These are phyloP conservation scores for Acholoe squamosa DNA, from an alignment of 2,888 invertebrate genomes.

Conservation along the genomic window DNA sequence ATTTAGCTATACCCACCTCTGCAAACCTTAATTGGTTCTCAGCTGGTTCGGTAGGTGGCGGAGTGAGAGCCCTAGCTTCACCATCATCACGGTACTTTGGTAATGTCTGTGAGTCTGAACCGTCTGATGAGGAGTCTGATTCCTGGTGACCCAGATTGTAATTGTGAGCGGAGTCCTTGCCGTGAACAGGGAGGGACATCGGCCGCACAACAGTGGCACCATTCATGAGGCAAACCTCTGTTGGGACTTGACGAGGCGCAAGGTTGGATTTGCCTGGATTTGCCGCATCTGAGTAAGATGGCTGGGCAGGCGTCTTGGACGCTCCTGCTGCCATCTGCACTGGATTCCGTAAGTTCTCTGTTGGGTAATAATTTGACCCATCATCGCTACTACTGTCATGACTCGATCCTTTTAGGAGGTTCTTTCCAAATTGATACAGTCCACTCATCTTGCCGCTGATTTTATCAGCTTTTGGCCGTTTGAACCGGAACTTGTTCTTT, in stretches of 20 bases:
- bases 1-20: slow-evolving; percentile 73
- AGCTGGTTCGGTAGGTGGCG: slow-evolving; percentile 49
- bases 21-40: slow-evolving; percentile 69
- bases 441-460: slow-evolving; percentile 50
- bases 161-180: slow-evolving; percentile 64
- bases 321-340: slow-evolving; percentile 26
- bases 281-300: neutral
- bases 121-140: slow-evolving; percentile 14
- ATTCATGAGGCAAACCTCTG: slow-evolving; percentile 77
- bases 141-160: slow-evolving; percentile 20
- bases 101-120: slow-evolving; percentile 34
- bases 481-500: slow-evolving; percentile 55
- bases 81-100: slow-evolving; percentile 38
- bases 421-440: slow-evolving; percentile 59
- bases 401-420: slow-evolving; percentile 13
- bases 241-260: slow-evolving; percentile 69
- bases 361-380: slow-evolving; percentile 40
- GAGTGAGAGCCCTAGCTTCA: neutral
- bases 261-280: slow-evolving; percentile 63
- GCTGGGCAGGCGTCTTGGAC: neutral
- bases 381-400: slow-evolving; percentile 53
- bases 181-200: slow-evolving; percentile 67
- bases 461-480: slow-evolving; percentile 55
- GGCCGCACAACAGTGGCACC: slow-evolving; percentile 71
- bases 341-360: slow-evolving; percentile 56